phyloP scores from a whole-genome alignment of 1,140 invertebrate genomes.

The Lordiphosa collinella region DNA sequence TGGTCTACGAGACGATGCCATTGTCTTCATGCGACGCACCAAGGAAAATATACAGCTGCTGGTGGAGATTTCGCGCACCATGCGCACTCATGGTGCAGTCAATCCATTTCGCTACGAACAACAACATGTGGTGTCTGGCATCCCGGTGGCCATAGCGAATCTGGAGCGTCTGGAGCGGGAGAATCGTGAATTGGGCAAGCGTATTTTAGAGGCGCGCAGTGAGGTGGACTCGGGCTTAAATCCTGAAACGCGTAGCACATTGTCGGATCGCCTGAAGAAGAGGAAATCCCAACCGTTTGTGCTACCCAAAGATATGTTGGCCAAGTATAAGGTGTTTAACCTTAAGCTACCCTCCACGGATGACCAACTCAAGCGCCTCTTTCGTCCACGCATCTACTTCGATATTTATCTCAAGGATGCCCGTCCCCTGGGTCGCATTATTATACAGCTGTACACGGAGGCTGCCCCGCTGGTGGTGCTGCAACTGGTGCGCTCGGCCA shows the following conservation, averaged over 20 bases:
- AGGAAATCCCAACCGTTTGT: not conserved
- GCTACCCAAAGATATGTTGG: conserved; percentile 24
- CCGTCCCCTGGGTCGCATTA: conserved; percentile 50
- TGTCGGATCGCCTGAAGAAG: not conserved
- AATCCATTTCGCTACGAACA: conserved; percentile 44
- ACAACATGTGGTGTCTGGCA: conserved; percentile 9
- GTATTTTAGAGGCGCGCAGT: conserved; percentile 24
- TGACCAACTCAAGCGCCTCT: conserved; percentile 32
- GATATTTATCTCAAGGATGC: conserved; percentile 50
- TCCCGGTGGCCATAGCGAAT: conserved; percentile 19
- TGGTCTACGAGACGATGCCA: conserved; percentile 33
- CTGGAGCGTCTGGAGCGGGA: conserved; percentile 39
- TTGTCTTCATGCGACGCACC: conserved; percentile 48
- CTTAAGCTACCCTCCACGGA: conserved; percentile 31
- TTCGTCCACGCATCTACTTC: conserved; percentile 58
- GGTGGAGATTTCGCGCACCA: conserved; percentile 31
- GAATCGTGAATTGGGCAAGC: conserved; percentile 33
- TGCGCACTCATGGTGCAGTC: conserved; percentile 46
- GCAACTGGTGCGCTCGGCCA: conserved; percentile 53
- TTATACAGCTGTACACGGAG: conserved; percentile 67
- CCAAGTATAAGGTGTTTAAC: conserved; percentile 43
- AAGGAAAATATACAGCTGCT: conserved; percentile 48
- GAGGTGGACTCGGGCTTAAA: conserved; percentile 38
- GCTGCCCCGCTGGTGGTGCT: conserved; percentile 62
- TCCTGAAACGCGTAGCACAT: not conserved